Evolutionary conservation across 2,888 invertebrate species (phyloP), one percentile per base, ranked within the genome.

Genomic region (Spilosoma lubricipeda): DNA sequence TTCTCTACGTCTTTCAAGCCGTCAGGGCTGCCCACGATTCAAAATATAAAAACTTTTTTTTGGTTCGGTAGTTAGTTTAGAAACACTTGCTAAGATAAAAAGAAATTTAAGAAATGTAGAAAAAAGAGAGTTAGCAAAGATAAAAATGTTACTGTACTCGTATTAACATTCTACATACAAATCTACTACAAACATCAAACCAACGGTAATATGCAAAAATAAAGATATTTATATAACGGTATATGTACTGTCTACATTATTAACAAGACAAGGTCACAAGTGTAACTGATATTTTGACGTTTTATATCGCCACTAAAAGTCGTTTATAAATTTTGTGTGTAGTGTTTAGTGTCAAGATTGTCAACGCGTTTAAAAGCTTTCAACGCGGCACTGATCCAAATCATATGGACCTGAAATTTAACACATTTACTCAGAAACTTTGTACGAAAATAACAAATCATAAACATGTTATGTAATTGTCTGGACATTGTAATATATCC

Each of bases 1-100:
- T 95, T 95, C 95, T 95, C 95, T 93, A 92, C 95, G 95, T 95
- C 95, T 95, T 94, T 91, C 89, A 86, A 89, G 86, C 85, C 80
- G 86, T 85, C 90, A 95, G 95, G 95, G 95, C 79, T 95, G 93
- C 39, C 89, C 78, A 73, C 70, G 59, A 74, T 71, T 69, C 33
- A 70, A 81, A 78, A 75, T 36, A 13, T 23, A 36, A 8, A 45
- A 1, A 59, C 65, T 59, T 74, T 39, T 52, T 70, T 59, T 27
- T 4, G 33, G 48, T 77, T 80, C 72, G 68, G n/a, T 63, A 2
- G 68, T n/a, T 33, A 30, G 30, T 27, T 72, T 9, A 27, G 18
- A n/a, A 48, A 48, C 11, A 23, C 8, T 67, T 39, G 23, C 27
- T 8, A 7, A 48, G 20, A 48, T 9, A 1, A 39, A n/a, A 18